These are phyloP conservation scores for Phoronis australis DNA, from an alignment of 2,888 invertebrate genomes.

Conservation along the genomic window DNA sequence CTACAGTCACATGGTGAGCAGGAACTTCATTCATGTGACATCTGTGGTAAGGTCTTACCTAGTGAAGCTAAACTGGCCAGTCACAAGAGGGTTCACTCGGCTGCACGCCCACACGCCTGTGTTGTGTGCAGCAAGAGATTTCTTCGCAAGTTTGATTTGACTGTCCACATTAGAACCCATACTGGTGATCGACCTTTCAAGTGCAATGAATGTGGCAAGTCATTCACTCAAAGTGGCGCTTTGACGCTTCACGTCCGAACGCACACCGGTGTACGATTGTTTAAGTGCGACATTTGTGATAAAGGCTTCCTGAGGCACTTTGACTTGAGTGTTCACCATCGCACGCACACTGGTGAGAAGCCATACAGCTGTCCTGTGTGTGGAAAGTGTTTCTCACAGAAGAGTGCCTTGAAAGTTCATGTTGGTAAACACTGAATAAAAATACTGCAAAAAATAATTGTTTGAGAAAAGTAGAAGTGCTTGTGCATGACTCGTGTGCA, in stretches of 20 bases:
- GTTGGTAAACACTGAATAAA: too few relatives aligned
- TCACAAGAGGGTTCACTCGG: slow-evolving; percentile 2
- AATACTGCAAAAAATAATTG: too few relatives aligned
- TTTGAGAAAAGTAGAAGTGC: too few relatives aligned
- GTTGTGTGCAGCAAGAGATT: slow-evolving; percentile 3
- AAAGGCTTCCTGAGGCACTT: slow-evolving; percentile 94
- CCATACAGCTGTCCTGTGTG: slow-evolving; percentile 58
- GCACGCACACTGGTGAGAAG: slow-evolving; percentile 64
- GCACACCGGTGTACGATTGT: slow-evolving; percentile 36
- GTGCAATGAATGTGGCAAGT: slow-evolving; percentile 75
- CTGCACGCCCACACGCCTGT: background rate
- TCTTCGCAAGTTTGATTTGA: background rate
- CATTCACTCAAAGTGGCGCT: slow-evolving; percentile 75
- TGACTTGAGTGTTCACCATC: slow-evolving; percentile 83
- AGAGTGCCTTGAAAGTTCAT: too few relatives aligned
- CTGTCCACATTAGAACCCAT: slow-evolving; percentile 5
- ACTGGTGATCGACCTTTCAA: slow-evolving; percentile 66
- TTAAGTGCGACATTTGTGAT: slow-evolving; percentile 86
- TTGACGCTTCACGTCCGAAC: slow-evolving; percentile 75
- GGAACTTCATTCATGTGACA: slow-evolving; percentile 1
- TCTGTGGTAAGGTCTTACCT: slow-evolving; percentile 3
- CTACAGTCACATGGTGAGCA: background rate
- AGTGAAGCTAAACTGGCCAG: background rate
- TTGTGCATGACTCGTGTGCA: too few relatives aligned
- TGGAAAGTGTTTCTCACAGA: too few relatives aligned